Percentiles rank a stretch among this genome's conserved stretches.
Evolutionary conservation across 1,140 invertebrate genomes (phyloP).

Genomic region (Saccostrea cuccullata): DNA sequence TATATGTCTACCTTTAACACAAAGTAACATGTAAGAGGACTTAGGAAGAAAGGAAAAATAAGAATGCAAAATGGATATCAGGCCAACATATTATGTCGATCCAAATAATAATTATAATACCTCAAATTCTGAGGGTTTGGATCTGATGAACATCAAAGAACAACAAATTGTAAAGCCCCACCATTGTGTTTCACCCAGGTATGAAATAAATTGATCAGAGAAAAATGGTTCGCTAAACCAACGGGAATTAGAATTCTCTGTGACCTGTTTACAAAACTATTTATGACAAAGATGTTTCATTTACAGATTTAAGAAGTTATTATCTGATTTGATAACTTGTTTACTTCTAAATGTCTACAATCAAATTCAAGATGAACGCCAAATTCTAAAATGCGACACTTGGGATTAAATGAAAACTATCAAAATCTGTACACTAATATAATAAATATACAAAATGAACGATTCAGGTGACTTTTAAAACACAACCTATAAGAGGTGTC

Average conservation of each 20-base stretch:
- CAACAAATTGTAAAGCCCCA: not conserved
- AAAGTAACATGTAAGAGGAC: conserved; percentile 3
- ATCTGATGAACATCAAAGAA: not conserved
- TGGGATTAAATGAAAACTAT: no score
- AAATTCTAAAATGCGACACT: no score
- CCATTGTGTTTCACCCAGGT: not conserved
- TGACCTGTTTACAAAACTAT: conserved; percentile 9
- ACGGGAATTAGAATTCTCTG: not conserved
- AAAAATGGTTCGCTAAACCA: not conserved
- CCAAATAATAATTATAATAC: not conserved
- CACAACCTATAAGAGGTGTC: no score
- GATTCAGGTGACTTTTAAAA: no score
- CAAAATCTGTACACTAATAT: no score
- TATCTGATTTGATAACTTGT: no score
- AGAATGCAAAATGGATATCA: not conserved
- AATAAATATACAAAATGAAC: no score
- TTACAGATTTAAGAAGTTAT: not conserved
- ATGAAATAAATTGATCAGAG: conserved; percentile 3
- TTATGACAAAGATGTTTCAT: conserved; percentile 5
- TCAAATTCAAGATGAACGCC: not conserved
- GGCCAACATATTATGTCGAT: not conserved
- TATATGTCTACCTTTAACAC: not conserved
- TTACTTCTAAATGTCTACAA: not conserved
- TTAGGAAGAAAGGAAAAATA: not conserved
- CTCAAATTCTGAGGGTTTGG: not conserved